Evolutionary conservation across 2,113 vertebrate species (phyloP), one percentile per base, ranked within the genome.

Genomic region (Haliaeetus leucogaster): DNA sequence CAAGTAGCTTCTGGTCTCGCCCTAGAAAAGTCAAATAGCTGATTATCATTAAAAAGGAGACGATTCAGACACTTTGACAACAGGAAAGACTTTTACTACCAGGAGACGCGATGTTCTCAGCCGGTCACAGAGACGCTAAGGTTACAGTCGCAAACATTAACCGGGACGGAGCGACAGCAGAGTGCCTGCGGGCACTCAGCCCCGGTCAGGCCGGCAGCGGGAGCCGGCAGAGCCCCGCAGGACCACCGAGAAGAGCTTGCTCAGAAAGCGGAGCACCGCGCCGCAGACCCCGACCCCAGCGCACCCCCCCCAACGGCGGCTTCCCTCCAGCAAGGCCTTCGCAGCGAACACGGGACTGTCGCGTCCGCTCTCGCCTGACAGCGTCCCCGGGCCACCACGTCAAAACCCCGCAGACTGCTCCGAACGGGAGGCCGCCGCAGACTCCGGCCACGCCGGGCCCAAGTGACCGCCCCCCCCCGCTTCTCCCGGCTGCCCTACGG

Each of bases 301-400:
- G 27, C 13, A 27, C 26, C 15, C 26, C 2, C 25, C 50, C 5
- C 26, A 52, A 4, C 15, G 26, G 50, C 56, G 23, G 25, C 52
- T 29, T 11, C 53, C 3, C 38, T 47, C 40, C 56, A 5, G 11
- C 48, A 4, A 47, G 25, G 29, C 59, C 52, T 18, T 7, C 16
- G 1, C 73, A 8, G 42, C 10, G 3, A 29, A 16, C 4, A 19
- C 16, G 7, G 6, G 6, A 7, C 30, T 1, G 14, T 0, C 45
- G 2, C 47, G 8, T 7, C 34, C 0, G 1, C 9, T 2, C 14
- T 2, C 1, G 43, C 6, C 40, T 4, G 20, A 11, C 53, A 6
- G 27, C 9, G 19, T 9, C 29, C 53, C 38, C 32, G 13, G 26
- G 34, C 62, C 62, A 32, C 34, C 36, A 0, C 21, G 26, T 11